Evolutionary conservation across 2,797 vertebrate genomes (phyloP).

Genomic region (Lates japonicus): DNA sequence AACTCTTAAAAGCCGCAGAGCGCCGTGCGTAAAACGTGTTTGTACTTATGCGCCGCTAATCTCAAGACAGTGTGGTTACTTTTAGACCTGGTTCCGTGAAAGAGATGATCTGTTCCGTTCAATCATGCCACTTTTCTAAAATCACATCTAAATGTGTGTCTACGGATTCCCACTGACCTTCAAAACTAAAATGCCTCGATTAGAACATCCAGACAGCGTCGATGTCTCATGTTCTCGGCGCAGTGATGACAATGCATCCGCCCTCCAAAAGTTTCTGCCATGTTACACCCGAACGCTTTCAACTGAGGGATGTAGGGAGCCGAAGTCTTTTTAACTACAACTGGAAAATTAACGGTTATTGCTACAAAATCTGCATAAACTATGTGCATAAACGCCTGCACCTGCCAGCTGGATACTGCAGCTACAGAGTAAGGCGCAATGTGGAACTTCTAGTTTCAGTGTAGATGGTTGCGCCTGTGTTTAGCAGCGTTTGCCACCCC

Average conservation of each 20-base stretch:
- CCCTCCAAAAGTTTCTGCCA: background rate
- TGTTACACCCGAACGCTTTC: background rate
- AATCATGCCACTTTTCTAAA: background rate
- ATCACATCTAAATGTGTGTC: background rate
- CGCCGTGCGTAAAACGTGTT: slow-evolving; percentile 38
- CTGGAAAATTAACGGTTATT: background rate
- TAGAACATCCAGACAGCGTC: background rate
- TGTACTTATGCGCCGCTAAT: too few species aligned
- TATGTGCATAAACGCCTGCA: background rate
- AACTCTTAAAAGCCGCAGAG: slow-evolving; percentile 33
- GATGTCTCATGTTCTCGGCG: background rate
- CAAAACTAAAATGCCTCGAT: background rate
- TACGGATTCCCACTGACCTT: background rate
- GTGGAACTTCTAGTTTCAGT: slow-evolving; percentile 17
- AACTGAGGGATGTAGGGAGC: background rate
- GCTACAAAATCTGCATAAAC: background rate
- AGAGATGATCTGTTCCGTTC: background rate
- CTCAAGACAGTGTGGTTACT: background rate
- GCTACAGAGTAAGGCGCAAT: slow-evolving; percentile 1
- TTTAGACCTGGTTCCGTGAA: background rate
- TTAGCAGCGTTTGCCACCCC: slow-evolving; percentile 43
- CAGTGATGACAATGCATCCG: background rate
- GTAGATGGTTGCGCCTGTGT: slow-evolving; percentile 5
- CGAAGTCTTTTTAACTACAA: background rate
- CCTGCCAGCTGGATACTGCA: slow-evolving; percentile 16